phyloP scores from a whole-genome alignment of 2,888 invertebrate species.

The Lasioglossum leucozonium region DNA sequence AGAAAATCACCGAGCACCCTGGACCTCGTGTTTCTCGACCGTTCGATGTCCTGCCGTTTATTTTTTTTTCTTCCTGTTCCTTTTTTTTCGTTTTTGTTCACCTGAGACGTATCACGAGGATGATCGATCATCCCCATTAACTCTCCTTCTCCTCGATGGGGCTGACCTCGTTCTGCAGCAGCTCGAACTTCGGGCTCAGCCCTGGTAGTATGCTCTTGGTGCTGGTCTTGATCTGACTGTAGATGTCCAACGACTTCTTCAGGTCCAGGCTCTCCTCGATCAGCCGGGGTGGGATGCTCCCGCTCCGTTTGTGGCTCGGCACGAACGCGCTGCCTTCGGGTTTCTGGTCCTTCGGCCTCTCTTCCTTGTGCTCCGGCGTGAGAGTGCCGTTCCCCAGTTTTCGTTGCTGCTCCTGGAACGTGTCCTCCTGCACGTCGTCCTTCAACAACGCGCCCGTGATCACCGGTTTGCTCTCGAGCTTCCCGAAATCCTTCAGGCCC shows the following conservation, averaged over 20 bases:
- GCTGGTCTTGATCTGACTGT: constrained; percentile 86
- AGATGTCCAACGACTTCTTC: constrained; percentile 84
- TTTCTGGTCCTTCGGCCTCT: constrained; percentile 68
- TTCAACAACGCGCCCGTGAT: constrained; percentile 90
- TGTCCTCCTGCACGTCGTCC: constrained; percentile 86
- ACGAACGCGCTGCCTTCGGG: constrained; percentile 84
- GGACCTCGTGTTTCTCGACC: neutral
- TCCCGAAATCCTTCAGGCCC: constrained; percentile 84
- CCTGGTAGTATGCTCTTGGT: constrained; percentile 85
- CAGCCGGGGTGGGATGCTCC: constrained; percentile 86
- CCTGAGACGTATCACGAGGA: constrained; percentile 29
- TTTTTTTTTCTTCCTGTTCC: neutral
- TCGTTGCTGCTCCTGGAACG: constrained; percentile 85
- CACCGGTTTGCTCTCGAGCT: constrained; percentile 87
- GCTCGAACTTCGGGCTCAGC: constrained; percentile 87
- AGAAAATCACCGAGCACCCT: constrained; percentile 1
- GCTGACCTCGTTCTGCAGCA: constrained; percentile 86
- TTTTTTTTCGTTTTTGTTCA: constrained; percentile 35
- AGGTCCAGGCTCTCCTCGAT: constrained; percentile 84
- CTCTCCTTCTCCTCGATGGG: constrained; percentile 82
- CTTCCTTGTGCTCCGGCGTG: constrained; percentile 78
- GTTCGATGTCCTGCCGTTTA: neutral
- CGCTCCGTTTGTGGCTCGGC: constrained; percentile 85
- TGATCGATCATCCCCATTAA: constrained; percentile 72
- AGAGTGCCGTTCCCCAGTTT: constrained; percentile 85